Evolutionary conservation across 2,113 vertebrate genomes (phyloP).

Genomic region (Leptobrachium ailaonicum): DNA sequence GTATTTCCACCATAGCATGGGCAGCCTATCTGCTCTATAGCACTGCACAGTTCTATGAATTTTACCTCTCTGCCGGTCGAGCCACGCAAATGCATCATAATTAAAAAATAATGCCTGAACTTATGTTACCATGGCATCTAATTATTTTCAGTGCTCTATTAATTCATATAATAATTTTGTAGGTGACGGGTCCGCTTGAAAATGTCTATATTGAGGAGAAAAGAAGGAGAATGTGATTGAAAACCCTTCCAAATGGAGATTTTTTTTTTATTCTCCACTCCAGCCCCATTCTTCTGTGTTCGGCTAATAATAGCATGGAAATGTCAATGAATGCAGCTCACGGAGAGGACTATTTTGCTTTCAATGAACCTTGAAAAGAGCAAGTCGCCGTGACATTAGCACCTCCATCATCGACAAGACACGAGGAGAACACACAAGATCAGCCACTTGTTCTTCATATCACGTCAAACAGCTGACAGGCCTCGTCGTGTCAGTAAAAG

Average conservation of each 20-base stretch:
- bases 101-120: too few species aligned
- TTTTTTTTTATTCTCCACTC: neutral
- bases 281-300: neutral
- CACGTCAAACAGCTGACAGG: neutral
- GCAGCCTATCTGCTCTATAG: too few species aligned
- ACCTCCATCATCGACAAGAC: neutral
- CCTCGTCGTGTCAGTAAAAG: neutral
- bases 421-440: neutral
- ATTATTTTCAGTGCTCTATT: neutral
- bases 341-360: constrained; percentile 13
- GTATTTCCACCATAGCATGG: too few species aligned
- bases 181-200: neutral
- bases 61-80: too few species aligned
- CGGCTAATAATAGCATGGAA: neutral
- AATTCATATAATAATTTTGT: neutral
- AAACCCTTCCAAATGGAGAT: neutral
- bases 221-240: neutral
- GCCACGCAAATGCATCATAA: too few species aligned
- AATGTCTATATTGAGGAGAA: neutral
- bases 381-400: neutral
- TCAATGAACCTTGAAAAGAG: constrained; percentile 2
- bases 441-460: neutral
- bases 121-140: too few species aligned
- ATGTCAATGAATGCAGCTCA: constrained; percentile 33
- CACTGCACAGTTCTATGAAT: too few species aligned